Base-by-base conservation (phyloP, 2,888 invertebrate species). In the Prosopocoilus inquinatus region DNA sequence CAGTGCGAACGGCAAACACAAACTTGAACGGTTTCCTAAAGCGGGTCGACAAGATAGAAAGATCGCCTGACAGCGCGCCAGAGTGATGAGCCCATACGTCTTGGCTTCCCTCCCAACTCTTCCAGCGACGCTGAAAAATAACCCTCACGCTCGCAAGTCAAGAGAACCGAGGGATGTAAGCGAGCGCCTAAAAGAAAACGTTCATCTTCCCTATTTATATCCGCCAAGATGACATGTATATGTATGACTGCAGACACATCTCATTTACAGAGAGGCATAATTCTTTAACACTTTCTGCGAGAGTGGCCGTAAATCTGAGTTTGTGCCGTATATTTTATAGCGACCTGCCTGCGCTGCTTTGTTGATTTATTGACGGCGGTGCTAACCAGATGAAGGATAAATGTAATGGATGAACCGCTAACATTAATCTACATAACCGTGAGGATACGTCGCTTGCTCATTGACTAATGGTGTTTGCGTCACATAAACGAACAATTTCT, bases 181-280 rank as follows among this genome's bases (percentile, higher is more conserved):
- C 65, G 66, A 68, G 62, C 67, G 65, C 63, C 67, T 66, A 69
- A 68, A 69, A 69, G 70, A 70, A 68, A 69, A 32, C 73, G 74
- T 73, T 75, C 74, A 73, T 76, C 74, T 73, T 70, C 68, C 67
- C 72, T 70, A 75, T 75, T 75, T 75, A 74, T 75, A 72, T 69
- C 70, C 69, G 71, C 71, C 72, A 67, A 69, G 70, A 72, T 73
- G 74, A 75, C 73, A 72, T 73, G 72, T 73, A 73, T 73, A 72
- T 72, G 70, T 73, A 70, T 71, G 70, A 68, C 65, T 66, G 71
- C 67, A 78, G 78, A 79, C 79, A 80, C 80, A 79, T 80, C 79
- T 80, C 79, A 80, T 80, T 80, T 80, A 77, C 78, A 75, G 74
- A 68, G 72, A 69, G 70, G 78, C 78, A 79, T 80, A 80, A 80